phyloP scores from a whole-genome alignment of 2,888 invertebrate species.

The Philereme vetulata region DNA sequence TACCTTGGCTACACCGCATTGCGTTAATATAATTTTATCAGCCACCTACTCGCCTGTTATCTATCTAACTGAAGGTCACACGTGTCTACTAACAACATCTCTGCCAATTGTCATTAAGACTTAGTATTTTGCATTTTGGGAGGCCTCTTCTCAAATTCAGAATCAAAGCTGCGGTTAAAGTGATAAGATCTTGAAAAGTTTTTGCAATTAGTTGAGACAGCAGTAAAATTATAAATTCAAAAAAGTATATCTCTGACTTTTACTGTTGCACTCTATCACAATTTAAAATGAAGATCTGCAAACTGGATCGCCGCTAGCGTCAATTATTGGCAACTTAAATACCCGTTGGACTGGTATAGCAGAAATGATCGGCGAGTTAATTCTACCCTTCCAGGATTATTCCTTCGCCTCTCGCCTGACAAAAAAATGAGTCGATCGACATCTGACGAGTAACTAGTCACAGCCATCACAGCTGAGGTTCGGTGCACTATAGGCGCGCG shows the following conservation, averaged over 20 bases:
- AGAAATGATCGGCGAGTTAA: constrained; percentile 37
- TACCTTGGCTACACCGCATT: constrained; percentile 43
- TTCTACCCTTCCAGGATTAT: constrained; percentile 45
- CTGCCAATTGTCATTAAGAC: constrained; percentile 42
- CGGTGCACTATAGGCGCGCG: constrained; percentile 66
- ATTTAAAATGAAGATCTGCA: constrained; percentile 35
- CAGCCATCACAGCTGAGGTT: constrained; percentile 62
- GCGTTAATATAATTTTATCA: constrained; percentile 65
- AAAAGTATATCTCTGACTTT: constrained; percentile 23
- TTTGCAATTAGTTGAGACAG: constrained; percentile 16
- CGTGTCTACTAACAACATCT: constrained; percentile 37
- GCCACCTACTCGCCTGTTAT: constrained; percentile 55
- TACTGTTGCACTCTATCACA: constrained; percentile 32
- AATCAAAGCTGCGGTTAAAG: constrained; percentile 6
- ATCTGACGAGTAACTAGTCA: constrained; percentile 63
- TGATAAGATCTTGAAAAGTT: constrained; percentile 7
- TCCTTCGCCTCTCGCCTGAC: constrained; percentile 40
- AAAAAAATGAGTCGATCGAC: constrained; percentile 72
- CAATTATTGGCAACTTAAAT: constrained; percentile 38
- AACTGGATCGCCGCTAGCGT: constrained; percentile 37
- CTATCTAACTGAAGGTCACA: constrained; percentile 59
- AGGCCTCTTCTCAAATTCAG: not conserved
- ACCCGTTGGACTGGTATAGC: constrained; percentile 37
- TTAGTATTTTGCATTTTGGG: constrained; percentile 35
- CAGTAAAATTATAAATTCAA: constrained; percentile 22